phyloP scores from a whole-genome alignment of 2,113 vertebrate species.

The Trichomycterus rosablanca region DNA sequence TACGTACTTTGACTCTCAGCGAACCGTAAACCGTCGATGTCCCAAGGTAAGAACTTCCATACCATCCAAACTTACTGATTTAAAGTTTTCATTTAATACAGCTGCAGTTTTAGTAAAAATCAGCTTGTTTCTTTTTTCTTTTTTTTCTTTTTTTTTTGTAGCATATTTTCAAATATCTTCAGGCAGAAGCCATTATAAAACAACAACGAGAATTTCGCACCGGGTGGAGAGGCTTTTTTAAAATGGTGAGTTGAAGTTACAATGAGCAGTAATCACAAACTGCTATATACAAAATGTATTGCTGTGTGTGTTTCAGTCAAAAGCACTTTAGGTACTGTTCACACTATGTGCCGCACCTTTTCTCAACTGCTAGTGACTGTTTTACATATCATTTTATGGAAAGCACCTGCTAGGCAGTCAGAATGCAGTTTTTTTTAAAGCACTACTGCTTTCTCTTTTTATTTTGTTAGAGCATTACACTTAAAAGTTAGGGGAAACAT shows the following conservation, averaged over 20 bases:
- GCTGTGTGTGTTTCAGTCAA: too few relatives aligned
- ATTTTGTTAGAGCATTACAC: too few relatives aligned
- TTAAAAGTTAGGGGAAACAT: too few relatives aligned
- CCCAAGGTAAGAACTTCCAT: conserved; percentile 72
- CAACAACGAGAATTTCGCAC: conserved; percentile 77
- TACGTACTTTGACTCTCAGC: conserved; percentile 89
- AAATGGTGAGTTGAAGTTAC: conserved; percentile 74
- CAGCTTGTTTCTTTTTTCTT: neutral
- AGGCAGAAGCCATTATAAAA: conserved; percentile 87
- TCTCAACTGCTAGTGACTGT: too few relatives aligned
- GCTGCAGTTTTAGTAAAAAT: neutral
- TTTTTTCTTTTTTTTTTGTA: neutral
- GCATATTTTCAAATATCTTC: conserved; percentile 90
- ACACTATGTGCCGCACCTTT: too few relatives aligned
- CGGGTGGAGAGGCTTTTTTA: conserved; percentile 87
- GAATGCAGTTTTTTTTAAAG: too few relatives aligned
- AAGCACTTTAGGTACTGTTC: too few relatives aligned
- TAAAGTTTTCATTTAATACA: neutral
- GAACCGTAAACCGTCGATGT: conserved; percentile 86
- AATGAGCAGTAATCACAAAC: conserved; percentile 1
- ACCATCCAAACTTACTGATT: too few relatives aligned
- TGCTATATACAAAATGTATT: neutral
- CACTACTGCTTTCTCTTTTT: too few relatives aligned
- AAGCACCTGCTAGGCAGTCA: too few relatives aligned
- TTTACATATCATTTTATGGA: too few relatives aligned